Conservation (phyloP, 2,113 vertebrate genomes). For the Ariopsis seemanni region DNA sequence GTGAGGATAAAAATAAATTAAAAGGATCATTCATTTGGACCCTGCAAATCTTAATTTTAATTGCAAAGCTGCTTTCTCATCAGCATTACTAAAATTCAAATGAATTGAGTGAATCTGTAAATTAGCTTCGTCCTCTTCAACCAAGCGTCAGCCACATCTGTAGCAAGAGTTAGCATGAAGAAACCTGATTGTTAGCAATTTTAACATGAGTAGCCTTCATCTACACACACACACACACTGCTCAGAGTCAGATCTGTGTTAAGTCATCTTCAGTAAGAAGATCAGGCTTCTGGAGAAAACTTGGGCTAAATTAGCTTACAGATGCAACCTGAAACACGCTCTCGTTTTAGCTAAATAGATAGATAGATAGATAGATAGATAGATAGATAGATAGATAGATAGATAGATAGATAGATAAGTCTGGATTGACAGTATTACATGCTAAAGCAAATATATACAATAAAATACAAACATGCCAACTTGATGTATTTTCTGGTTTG, state of each 20-base stretch:
- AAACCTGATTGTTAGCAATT: not conserved
- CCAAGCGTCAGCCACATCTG: no score
- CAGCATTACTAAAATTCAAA: not conserved
- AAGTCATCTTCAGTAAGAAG: conserved; percentile 73
- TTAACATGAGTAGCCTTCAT: not conserved
- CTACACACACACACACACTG: conserved; percentile 26
- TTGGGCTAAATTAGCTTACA: conserved; percentile 2
- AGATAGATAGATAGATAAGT: no score
- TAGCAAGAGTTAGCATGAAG: not conserved
- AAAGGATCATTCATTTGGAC: not conserved
- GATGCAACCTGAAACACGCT: not conserved
- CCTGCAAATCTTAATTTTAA: not conserved
- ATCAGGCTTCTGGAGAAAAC: conserved; percentile 59
- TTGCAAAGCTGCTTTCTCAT: not conserved
- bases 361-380: no score
- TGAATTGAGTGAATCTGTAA: not conserved
- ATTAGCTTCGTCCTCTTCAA: no score
- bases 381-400: no score
- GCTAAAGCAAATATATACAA: not conserved
- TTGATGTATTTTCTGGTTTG: not conserved
- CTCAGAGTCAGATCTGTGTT: conserved; percentile 75
- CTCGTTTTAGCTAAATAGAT: not conserved
- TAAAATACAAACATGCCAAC: not conserved
- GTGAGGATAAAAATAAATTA: no score
- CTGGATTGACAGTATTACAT: not conserved